A percentile compares a stretch with the other conserved stretches of the same genome.
phyloP scores from a whole-genome alignment of 2,113 vertebrate genomes.

The Mormoops blainvillei region DNA sequence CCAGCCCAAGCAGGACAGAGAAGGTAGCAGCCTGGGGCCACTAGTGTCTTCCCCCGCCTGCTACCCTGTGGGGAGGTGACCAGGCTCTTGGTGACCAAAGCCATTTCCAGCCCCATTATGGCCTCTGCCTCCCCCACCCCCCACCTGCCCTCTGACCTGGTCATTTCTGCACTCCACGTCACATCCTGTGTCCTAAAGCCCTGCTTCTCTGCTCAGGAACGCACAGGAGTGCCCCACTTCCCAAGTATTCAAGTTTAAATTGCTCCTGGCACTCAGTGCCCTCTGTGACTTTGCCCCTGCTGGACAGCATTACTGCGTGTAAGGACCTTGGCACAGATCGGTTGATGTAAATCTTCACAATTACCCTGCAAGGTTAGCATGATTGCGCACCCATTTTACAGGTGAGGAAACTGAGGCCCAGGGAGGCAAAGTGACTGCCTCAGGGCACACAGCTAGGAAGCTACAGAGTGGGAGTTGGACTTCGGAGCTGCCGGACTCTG shows the following conservation, averaged over 20 bases:
- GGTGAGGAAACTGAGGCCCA: background rate
- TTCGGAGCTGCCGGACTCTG: background rate
- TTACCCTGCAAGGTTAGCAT: background rate
- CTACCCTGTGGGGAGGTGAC: background rate
- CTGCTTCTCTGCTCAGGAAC: background rate
- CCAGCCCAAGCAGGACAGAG: background rate
- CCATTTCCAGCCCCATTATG: background rate
- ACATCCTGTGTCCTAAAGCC: background rate
- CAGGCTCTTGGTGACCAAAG: background rate
- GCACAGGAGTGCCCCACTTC: background rate
- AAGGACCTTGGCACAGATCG: background rate
- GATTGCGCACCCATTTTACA: background rate
- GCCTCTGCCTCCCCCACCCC: background rate
- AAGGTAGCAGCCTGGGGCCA: background rate
- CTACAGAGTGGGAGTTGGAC: background rate
- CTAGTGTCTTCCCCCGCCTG: background rate
- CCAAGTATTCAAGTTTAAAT: background rate
- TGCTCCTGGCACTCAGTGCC: background rate
- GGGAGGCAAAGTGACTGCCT: background rate
- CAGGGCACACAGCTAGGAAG: background rate
- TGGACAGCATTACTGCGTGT: background rate
- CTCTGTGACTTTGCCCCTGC: background rate
- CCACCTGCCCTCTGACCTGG: background rate
- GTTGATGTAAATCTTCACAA: background rate
- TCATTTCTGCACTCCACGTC: background rate